These are phyloP conservation scores for Microctenopoma stevenorrisi DNA, from an alignment of 2,797 vertebrate species.

Conservation along the genomic window DNA sequence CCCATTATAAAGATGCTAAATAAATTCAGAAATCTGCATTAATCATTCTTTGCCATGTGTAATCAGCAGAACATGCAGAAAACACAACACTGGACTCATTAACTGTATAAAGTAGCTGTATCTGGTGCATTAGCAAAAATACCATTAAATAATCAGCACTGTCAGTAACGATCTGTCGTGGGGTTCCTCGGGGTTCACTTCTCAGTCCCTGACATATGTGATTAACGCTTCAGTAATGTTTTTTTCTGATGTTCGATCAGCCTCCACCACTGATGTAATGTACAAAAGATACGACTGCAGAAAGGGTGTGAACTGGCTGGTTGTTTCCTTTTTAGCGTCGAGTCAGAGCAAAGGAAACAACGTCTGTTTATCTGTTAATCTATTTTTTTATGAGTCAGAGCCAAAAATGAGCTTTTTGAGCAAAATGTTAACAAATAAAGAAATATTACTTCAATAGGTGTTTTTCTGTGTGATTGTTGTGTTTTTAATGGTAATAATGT, in stretches of 20 bases:
- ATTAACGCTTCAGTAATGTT: too few relatives aligned
- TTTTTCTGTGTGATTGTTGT: neutral
- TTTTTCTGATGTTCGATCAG: too few relatives aligned
- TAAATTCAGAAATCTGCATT: too few relatives aligned
- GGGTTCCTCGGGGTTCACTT: slow-evolving; percentile 23
- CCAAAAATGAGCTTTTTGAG: slow-evolving; percentile 3
- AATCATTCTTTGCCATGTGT: too few relatives aligned
- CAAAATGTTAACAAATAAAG: slow-evolving; percentile 35
- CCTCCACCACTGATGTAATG: too few relatives aligned
- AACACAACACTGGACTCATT: neutral
- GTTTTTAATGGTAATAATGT: too few relatives aligned
- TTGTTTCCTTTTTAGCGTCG: neutral
- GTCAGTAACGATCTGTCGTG: neutral
- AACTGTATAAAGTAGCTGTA: neutral
- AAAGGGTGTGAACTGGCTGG: too few relatives aligned
- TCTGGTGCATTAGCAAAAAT: neutral
- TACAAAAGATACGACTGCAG: too few relatives aligned
- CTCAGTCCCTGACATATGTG: too few relatives aligned
- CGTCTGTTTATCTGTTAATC: neutral
- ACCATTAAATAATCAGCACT: too few relatives aligned
- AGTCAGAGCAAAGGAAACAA: neutral
- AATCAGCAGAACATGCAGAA: neutral
- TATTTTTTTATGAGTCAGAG: slow-evolving; percentile 5
- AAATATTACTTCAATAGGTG: neutral
- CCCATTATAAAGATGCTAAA: neutral